Percentiles rank a stretch among this genome's conserved stretches.
Evolutionary conservation across 1,140 invertebrate species (phyloP).

Genomic region (Drosophila varians): DNA sequence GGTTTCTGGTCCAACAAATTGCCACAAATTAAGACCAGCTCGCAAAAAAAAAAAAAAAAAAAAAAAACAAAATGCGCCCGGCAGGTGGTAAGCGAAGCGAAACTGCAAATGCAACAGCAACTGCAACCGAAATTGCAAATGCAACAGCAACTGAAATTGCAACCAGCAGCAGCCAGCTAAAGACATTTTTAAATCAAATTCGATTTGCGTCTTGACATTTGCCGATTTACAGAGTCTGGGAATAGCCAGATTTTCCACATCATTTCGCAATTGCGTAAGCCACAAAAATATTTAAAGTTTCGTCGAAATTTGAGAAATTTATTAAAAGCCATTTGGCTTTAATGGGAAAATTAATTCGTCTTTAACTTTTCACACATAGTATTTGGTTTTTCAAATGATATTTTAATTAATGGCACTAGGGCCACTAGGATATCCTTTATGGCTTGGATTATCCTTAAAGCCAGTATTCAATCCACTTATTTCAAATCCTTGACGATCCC

Average conservation of each 20-base stretch:
- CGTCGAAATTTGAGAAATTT: neutral
- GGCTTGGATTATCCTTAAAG: too few species aligned
- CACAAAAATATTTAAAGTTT: constrained; percentile 5
- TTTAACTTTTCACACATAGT: neutral
- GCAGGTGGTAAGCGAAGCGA: constrained; percentile 58
- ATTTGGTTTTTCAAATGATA: neutral
- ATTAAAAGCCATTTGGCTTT: neutral
- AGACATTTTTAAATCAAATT: constrained; percentile 71
- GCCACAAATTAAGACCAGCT: constrained; percentile 63
- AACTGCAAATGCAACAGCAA: constrained; percentile 26
- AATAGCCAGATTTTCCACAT: constrained; percentile 30
- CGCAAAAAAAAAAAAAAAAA: constrained; percentile 30
- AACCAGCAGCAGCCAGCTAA: constrained; percentile 41
- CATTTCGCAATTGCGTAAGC: constrained; percentile 53
- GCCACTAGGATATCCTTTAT: too few species aligned
- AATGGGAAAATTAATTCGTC: neutral
- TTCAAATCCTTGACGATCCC: constrained; percentile 2
- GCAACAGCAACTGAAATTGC: constrained; percentile 3
- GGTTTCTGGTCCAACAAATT: constrained; percentile 61
- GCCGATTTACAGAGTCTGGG: constrained; percentile 48
- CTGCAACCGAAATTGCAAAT: constrained; percentile 4
- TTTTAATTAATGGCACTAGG: neutral
- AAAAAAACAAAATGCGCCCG: constrained; percentile 40
- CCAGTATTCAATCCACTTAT: too few species aligned
- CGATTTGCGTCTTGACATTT: constrained; percentile 62